Evolutionary conservation across 2,888 invertebrate genomes (phyloP).

Genomic region (Drosophila rellima): DNA sequence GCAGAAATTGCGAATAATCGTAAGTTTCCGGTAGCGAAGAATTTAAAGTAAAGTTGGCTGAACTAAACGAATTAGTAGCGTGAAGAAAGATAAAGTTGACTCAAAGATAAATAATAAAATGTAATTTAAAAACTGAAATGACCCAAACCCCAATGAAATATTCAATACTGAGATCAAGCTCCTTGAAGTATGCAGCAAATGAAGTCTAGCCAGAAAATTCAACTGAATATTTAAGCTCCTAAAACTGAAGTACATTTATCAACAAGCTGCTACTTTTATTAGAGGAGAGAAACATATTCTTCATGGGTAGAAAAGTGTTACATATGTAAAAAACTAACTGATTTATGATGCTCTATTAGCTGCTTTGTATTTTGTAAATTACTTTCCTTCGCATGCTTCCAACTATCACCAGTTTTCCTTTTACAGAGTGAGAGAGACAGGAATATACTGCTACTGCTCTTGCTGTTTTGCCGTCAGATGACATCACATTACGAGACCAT

Average conservation of each 20-base stretch:
- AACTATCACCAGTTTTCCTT: conserved; percentile 35
- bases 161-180: neutral
- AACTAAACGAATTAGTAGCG: neutral
- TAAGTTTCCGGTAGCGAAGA: neutral
- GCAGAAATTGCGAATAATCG: neutral
- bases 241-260: conserved; percentile 7
- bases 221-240: conserved; percentile 15
- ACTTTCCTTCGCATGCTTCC: conserved; percentile 14
- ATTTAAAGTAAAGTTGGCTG: neutral
- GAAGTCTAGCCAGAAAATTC: neutral
- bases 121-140: neutral
- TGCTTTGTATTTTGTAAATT: conserved; percentile 31
- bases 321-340: conserved; percentile 27
- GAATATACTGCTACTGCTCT: neutral
- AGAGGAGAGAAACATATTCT: neutral
- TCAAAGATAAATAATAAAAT: too few relatives aligned
- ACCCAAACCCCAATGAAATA: too few relatives aligned
- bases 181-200: neutral
- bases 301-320: conserved; percentile 8
- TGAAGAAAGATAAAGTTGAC: neutral
- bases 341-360: conserved; percentile 46
- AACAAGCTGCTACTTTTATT: neutral
- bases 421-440: neutral
- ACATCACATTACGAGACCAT: conserved; percentile 61
- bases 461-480: conserved; percentile 39